phyloP scores from a whole-genome alignment of 2,113 vertebrate species.

The Macquaria ambigua region DNA sequence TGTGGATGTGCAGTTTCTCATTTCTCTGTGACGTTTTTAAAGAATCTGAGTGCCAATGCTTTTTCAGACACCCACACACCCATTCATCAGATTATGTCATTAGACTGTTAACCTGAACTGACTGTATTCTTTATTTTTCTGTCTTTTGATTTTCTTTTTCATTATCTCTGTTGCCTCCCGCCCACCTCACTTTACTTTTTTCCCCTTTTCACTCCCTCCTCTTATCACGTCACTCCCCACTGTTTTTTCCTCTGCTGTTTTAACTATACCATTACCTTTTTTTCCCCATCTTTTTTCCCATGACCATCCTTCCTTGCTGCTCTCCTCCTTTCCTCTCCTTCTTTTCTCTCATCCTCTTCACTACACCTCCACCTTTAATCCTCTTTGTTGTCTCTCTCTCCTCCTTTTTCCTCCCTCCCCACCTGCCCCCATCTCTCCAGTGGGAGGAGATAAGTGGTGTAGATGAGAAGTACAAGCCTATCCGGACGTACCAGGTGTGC shows the following conservation, averaged over 20 bases:
- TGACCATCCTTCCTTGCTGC: not conserved
- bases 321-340: not conserved
- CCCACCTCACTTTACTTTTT: not conserved
- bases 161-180: slow-evolving; percentile 1
- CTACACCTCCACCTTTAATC: not conserved
- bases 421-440: slow-evolving; percentile 74
- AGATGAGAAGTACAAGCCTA: slow-evolving; percentile 94
- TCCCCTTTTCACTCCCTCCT: not conserved
- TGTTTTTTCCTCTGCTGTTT: not conserved
- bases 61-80: slow-evolving; percentile 24
- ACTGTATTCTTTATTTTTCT: not conserved
- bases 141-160: slow-evolving; percentile 4
- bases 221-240: not conserved
- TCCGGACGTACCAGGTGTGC: slow-evolving; percentile 97
- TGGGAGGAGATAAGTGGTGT: slow-evolving; percentile 99
- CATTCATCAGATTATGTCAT: slow-evolving; percentile 42
- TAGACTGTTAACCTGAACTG: slow-evolving; percentile 15
- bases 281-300: no score
- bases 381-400: not conserved
- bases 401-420: no score
- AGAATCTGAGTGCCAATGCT: slow-evolving; percentile 35
- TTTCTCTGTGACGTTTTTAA: slow-evolving; percentile 48
- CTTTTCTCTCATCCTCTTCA: not conserved
- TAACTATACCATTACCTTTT: not conserved
- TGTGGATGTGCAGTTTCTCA: slow-evolving; percentile 37